A percentile compares a stretch with the other conserved stretches of the same genome.
These are phyloP conservation scores for Neostethus bicornis DNA, from an alignment of 2,797 vertebrate species.

Conservation along the genomic window DNA sequence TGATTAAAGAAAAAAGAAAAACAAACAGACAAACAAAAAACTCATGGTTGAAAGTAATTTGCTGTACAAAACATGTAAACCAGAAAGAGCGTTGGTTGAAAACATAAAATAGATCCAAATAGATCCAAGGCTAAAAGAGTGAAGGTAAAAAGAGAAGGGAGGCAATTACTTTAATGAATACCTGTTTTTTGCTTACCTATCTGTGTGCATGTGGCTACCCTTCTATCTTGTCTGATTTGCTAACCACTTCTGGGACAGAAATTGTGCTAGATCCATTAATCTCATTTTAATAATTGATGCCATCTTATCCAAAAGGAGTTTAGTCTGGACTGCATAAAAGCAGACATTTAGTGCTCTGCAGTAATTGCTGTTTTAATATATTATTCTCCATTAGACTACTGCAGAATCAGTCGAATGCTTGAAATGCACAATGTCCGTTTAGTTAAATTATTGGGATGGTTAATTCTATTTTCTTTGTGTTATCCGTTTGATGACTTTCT, in stretches of 20 bases:
- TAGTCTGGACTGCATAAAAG: conserved; percentile 36
- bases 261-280: conserved; percentile 56
- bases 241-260: conserved; percentile 47
- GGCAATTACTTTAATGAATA: conserved; percentile 9
- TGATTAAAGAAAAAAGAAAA: conserved; percentile 20
- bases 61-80: conserved; percentile 3
- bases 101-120: conserved; percentile 11
- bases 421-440: conserved; percentile 13
- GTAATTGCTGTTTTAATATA: conserved; percentile 46
- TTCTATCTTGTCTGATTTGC: conserved; percentile 31
- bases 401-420: not conserved
- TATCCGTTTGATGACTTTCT: too few relatives aligned
- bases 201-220: not conserved
- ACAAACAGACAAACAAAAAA: too few relatives aligned
- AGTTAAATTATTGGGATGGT: not conserved
- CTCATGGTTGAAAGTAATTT: not conserved
- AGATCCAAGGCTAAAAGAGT: not conserved
- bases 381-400: conserved; percentile 15
- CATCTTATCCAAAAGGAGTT: conserved; percentile 41
- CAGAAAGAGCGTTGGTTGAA: conserved; percentile 12
- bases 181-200: not conserved
- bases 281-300: conserved; percentile 69
- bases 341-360: conserved; percentile 38
- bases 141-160: conserved; percentile 5
- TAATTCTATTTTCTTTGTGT: not conserved